Evolutionary conservation across 2,797 vertebrate species (phyloP).

Genomic region (Falco rusticolus): DNA sequence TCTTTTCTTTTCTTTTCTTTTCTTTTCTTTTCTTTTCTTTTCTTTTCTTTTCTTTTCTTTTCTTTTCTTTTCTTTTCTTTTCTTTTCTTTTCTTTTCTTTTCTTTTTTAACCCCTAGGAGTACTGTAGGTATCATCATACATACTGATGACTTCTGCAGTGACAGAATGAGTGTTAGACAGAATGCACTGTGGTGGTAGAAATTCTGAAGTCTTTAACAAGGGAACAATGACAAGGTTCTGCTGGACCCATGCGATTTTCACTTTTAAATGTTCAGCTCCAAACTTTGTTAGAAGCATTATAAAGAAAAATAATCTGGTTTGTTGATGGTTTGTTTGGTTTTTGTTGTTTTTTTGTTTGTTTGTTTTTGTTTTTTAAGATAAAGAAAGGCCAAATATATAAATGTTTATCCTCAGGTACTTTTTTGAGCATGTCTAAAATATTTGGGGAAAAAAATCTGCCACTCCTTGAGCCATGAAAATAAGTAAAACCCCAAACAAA

Average conservation of each 20-base stretch:
- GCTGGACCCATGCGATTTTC: background rate
- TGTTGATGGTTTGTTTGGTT: too few species aligned
- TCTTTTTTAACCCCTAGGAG: accelerated
- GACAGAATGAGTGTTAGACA: background rate
- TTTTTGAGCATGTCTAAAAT: background rate
- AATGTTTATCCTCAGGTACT: accelerated
- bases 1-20: too few species aligned
- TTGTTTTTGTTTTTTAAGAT: background rate
- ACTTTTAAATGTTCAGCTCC: background rate
- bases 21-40: too few species aligned
- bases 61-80: too few species aligned
- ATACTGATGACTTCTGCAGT: background rate
- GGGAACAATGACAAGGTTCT: background rate
- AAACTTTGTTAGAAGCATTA: background rate
- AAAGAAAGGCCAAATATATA: background rate
- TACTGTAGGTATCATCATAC: too few species aligned
- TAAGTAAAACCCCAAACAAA: background rate
- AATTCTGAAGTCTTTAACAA: background rate
- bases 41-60: too few species aligned
- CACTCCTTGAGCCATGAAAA: background rate
- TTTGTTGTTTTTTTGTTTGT: background rate
- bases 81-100: too few species aligned
- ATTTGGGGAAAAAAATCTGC: background rate
- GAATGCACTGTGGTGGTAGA: background rate
- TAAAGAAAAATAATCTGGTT: background rate